Conservation (phyloP, 2,113 vertebrate genomes). For the Ammospiza caudacuta region DNA sequence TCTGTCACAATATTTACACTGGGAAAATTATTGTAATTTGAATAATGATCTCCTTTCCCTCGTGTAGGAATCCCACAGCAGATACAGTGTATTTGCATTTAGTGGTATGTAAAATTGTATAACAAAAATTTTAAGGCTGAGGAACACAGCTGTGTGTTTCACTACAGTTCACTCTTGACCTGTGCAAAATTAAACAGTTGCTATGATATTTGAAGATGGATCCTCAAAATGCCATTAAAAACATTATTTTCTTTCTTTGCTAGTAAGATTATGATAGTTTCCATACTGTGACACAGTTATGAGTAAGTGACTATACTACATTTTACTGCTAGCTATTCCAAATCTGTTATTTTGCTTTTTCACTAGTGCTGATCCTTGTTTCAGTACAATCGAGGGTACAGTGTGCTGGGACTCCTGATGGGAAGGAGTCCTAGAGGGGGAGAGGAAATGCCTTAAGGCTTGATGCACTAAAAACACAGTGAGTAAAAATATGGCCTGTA, state of each 20-base stretch:
- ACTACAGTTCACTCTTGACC: background rate
- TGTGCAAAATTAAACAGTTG: background rate
- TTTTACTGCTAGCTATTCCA: background rate
- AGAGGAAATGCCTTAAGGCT: background rate
- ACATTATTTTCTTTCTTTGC: background rate
- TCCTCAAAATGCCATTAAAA: background rate
- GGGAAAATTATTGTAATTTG: background rate
- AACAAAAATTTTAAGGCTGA: background rate
- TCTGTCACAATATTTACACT: background rate
- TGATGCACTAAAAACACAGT: background rate
- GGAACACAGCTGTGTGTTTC: background rate
- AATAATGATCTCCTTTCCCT: background rate
- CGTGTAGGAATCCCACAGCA: background rate
- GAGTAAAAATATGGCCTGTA: background rate
- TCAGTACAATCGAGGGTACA: background rate
- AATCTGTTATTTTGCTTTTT: background rate
- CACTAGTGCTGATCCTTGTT: background rate
- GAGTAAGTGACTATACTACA: background rate
- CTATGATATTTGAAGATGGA: background rate
- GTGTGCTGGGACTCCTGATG: background rate
- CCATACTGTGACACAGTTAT: background rate
- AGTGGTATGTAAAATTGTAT: background rate
- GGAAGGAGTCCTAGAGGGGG: background rate
- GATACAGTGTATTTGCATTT: background rate
- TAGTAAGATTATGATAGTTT: background rate